Conservation (phyloP, 2,888 invertebrate species). For the Himalopsyche tibetana region DNA sequence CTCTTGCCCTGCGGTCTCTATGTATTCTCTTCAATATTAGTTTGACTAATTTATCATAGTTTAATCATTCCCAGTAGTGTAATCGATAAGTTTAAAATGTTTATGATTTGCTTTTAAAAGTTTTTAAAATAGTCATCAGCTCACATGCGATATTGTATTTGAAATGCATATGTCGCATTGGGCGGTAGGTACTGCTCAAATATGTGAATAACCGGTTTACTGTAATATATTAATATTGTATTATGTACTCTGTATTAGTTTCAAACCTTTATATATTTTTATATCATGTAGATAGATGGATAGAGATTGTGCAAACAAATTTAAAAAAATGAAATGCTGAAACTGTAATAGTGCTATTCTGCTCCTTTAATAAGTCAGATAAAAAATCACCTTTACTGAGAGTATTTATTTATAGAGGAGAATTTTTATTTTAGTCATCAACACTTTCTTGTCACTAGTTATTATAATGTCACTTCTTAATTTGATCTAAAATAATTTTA, state of each 20-base stretch:
- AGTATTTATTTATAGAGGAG: not conserved
- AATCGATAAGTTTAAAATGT: not conserved
- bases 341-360: slow-evolving; percentile 1
- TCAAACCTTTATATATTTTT: slow-evolving; percentile 42
- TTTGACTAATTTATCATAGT: slow-evolving; percentile 17
- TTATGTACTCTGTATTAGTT: slow-evolving; percentile 30
- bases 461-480: slow-evolving; percentile 7
- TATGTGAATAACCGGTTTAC: slow-evolving; percentile 25
- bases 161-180: slow-evolving; percentile 10
- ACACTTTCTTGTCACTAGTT: slow-evolving; percentile 5
- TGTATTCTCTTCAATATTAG: not conserved
- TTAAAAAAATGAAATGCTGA: slow-evolving; percentile 13
- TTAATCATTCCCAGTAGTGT: slow-evolving; percentile 17
- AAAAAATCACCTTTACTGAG: slow-evolving; percentile 9
- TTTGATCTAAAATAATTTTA: not conserved
- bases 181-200: slow-evolving; percentile 29
- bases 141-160: slow-evolving; percentile 2
- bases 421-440: slow-evolving; percentile 23
- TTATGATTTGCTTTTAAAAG: slow-evolving; percentile 20
- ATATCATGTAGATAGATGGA: slow-evolving; percentile 38
- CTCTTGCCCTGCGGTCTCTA: not conserved
- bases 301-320: slow-evolving; percentile 33
- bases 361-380: slow-evolving; percentile 19
- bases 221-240: slow-evolving; percentile 28
- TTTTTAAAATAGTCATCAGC: slow-evolving; percentile 14